phyloP scores from a whole-genome alignment of 2,888 invertebrate species.

The Tetanocera ferruginea region DNA sequence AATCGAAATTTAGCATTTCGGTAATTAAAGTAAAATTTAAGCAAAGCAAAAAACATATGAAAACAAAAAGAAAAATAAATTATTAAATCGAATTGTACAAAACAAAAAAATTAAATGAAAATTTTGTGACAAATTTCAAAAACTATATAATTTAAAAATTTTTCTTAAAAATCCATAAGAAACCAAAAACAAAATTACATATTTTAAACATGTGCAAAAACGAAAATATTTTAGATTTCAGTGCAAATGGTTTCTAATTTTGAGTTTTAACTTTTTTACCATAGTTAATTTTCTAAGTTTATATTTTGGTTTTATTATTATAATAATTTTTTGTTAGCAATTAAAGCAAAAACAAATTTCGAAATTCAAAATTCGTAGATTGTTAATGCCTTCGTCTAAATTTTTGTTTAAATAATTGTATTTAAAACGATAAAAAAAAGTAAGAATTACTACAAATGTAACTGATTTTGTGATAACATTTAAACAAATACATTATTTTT shows the following conservation, averaged over 20 bases:
- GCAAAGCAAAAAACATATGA: not conserved
- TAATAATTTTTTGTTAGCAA: not conserved
- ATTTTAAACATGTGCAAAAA: not conserved
- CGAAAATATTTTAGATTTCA: not conserved
- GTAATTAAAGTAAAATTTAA: not conserved
- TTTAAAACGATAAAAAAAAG: conserved; percentile 42
- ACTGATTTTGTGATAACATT: conserved; percentile 70
- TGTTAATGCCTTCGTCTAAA: conserved; percentile 68
- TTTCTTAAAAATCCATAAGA: not conserved
- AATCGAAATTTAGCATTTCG: not conserved
- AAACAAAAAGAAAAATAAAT: not conserved
- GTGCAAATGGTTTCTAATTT: not conserved
- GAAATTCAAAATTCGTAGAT: conserved; percentile 63
- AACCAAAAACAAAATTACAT: not conserved
- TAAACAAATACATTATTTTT: conserved; percentile 60
- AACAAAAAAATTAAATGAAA: not conserved
- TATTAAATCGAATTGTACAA: not conserved
- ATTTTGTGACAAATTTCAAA: not conserved
- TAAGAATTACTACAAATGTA: conserved; percentile 67
- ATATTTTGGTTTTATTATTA: not conserved
- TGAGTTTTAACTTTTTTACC: not conserved
- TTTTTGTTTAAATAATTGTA: conserved; percentile 53
- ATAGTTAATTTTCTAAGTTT: conserved; percentile 13
- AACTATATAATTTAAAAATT: not conserved
- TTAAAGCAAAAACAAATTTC: conserved; percentile 52